These are phyloP conservation scores for Leucophenga montana DNA, from an alignment of 2,888 invertebrate species.

Conservation along the genomic window DNA sequence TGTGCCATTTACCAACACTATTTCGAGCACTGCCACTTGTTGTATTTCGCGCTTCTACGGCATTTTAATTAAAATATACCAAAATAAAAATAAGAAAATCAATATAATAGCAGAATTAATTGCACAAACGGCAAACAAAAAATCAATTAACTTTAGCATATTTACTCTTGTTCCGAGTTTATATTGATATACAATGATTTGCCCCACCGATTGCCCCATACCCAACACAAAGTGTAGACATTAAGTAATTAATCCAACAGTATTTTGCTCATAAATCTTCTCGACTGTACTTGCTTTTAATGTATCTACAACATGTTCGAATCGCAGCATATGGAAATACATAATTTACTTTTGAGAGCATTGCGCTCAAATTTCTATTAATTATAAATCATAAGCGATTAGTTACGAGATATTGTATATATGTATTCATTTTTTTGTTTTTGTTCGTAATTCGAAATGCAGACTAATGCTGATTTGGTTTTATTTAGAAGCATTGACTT, in stretches of 20 bases:
- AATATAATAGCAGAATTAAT: conserved; percentile 40
- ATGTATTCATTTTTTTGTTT: too few species aligned
- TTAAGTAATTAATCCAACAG: conserved; percentile 27
- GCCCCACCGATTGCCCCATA: background rate
- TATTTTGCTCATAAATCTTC: conserved; percentile 20
- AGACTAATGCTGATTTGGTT: background rate
- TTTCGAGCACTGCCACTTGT: background rate
- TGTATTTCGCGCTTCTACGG: background rate
- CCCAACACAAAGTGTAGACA: background rate
- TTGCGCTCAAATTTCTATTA: conserved; percentile 21
- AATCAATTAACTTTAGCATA: conserved; percentile 25
- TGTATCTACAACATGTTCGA: background rate
- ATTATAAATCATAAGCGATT: conserved; percentile 19
- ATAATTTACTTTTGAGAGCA: conserved; percentile 9
- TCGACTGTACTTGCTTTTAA: background rate
- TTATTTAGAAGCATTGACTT: background rate
- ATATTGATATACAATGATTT: background rate
- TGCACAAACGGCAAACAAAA: conserved; percentile 17
- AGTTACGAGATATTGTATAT: background rate
- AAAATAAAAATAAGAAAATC: conserved; percentile 35
- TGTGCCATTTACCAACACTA: conserved; percentile 1
- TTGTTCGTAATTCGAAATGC: background rate
- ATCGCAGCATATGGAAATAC: background rate
- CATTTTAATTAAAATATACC: conserved; percentile 20
- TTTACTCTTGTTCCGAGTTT: background rate